Evolutionary conservation across 2,888 invertebrate genomes (phyloP), one percentile per base, ranked within the genome.

Genomic region (Drosophila differens): DNA sequence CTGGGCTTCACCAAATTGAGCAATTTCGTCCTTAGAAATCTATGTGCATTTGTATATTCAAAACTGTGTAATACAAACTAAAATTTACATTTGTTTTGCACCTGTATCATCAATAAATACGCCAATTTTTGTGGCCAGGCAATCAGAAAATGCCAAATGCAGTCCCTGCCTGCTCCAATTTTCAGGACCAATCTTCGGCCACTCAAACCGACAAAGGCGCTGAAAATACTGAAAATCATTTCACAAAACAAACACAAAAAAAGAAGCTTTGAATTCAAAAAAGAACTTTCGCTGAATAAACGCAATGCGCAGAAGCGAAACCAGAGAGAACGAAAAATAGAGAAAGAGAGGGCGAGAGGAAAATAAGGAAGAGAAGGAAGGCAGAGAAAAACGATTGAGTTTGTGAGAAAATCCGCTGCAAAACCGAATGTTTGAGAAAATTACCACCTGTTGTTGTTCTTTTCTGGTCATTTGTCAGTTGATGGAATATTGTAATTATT

Each of bases 141-240:
- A 79, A 84, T 81, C 76, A 81, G 79, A 70, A 79, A 63, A 57
- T 87, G 79, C 66, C 88, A 85, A 85, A 64, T 68, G 68, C 89
- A 74, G 67, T 54, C 57, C 54, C 47, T 64, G 63, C 58, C 49
- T 52, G 14, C 10, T 10, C 19, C 57, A 58, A 55, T 70, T 70
- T 71, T 76, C 76, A 73, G 67, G 74, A 76, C 79, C 80, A 9
- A 47, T 25, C 25, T 75, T 72, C 64, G 75, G 70, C 81, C 72
- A 84, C 83, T 87, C 79, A 47, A 79, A 70, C 53, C 76, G 76
- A 83, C 85, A 83, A 83, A 88, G 86, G 71, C 78, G 72, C 88
- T 83, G 76, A 89, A 87, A 76, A 76, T 78, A 88, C 86, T 91
- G 78, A 87, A 79, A 64, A 64, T 51, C 59, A 58, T 70, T 61